Evolutionary conservation across 1,140 invertebrate species (phyloP).

Genomic region (Sycophila sp.): DNA sequence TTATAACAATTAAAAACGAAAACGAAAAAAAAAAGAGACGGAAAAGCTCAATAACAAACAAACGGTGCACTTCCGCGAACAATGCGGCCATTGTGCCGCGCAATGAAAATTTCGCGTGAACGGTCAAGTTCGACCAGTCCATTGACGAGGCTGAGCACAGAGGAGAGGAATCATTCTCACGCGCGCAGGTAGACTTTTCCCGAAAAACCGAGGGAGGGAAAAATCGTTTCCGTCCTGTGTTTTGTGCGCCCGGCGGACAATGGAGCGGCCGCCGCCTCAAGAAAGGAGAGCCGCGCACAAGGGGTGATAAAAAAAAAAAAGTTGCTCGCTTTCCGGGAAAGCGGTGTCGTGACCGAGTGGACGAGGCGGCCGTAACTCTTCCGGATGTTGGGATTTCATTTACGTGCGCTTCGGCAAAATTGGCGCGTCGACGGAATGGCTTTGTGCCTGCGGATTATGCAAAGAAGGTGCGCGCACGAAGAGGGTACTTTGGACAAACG

Average conservation of each 20-base stretch:
- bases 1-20: too few species aligned
- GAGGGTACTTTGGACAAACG: too few species aligned
- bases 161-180: constrained; percentile 18
- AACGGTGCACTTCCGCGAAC: constrained; percentile 3
- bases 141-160: too few species aligned
- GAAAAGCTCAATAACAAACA: too few species aligned
- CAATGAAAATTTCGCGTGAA: constrained; percentile 19
- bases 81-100: not conserved
- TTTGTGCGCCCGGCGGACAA: constrained; percentile 19
- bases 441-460: too few species aligned
- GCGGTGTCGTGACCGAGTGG: too few species aligned
- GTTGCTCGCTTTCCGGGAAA: constrained; percentile 10
- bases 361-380: too few species aligned
- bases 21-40: too few species aligned
- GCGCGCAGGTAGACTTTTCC: constrained; percentile 11
- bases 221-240: constrained; percentile 31
- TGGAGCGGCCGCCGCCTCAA: not conserved
- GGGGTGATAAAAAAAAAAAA: constrained; percentile 25
- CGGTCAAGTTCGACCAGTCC: not conserved
- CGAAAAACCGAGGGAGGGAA: constrained; percentile 10
- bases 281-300: not conserved
- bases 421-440: too few species aligned
- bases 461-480: too few species aligned
- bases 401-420: too few species aligned
- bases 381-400: too few species aligned